Base-by-base conservation (phyloP, 2,113 vertebrate species). In the Solea solea region DNA sequence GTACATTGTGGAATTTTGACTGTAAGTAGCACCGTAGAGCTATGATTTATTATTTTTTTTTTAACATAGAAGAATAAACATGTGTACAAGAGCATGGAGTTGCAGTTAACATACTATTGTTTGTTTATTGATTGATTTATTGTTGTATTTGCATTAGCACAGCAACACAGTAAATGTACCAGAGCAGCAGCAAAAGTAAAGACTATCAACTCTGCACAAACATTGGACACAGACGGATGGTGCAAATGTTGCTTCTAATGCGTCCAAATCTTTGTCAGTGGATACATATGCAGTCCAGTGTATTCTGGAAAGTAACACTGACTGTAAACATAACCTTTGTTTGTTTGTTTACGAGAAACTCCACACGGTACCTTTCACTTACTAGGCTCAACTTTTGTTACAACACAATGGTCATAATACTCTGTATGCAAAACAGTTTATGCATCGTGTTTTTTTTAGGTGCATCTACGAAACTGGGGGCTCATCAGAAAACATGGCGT, bases 311-410 rank as follows among this genome's bases (percentile, higher is more conserved):
- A 34, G 34, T 2, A 34, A 34, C 34, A 34, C 34, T 34, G 34
- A 34, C 34, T 34, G 34, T 34, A 34, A 34, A 34, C 34, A 34
- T 13, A 45, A 45, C 11, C 11, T 9, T 45, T 45, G 2, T 45
- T 21, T 49, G 2, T 49, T 48, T 28, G n/a, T 55, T 9, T 13
- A 44, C 14, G 54, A 60, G 11, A 74, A 85, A 71, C 71, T 86
- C 73, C 71, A 65, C 75, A 74, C 46, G 69, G 59, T 9, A 72
- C 71, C 62, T 83, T 86, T 76, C 59, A 73, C 50, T 49, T 10
- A 5, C 13, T 13, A 64, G 63, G 21, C 28, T 62, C 6, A 46
- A 16, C 39, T 65, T 11, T 63, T 40, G 69, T 71, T 69, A 21
- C 53, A 60, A 9, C 64, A 25, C 53, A 74, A 50, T 64, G 48